A percentile compares a stretch with the other conserved stretches of the same genome.
Evolutionary conservation across 2,113 vertebrate species (phyloP).

Genomic region (Electrona antarctica): DNA sequence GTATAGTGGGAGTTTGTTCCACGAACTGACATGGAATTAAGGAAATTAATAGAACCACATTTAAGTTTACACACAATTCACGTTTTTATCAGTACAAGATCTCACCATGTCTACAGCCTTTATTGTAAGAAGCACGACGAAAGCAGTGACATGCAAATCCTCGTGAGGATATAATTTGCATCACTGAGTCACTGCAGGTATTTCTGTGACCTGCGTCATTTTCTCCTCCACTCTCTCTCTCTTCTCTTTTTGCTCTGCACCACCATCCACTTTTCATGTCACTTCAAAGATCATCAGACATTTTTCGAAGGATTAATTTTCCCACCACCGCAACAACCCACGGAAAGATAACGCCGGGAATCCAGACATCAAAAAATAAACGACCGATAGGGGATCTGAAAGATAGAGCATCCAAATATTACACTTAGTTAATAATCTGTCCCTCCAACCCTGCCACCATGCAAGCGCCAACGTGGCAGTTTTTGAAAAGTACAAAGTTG

Average conservation of each 20-base stretch:
- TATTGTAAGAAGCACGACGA: too few relatives aligned
- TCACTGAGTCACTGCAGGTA: too few relatives aligned
- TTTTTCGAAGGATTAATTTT: conserved; percentile 32
- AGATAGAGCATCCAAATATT: conserved; percentile 3
- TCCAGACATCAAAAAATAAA: conserved; percentile 37
- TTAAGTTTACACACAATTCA: too few relatives aligned
- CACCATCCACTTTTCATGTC: conserved; percentile 7
- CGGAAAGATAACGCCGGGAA: conserved; percentile 10
- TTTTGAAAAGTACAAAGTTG: conserved; percentile 6
- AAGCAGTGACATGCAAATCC: too few relatives aligned
- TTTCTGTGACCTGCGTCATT: background rate
- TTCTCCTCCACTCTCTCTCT: background rate
- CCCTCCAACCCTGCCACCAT: background rate
- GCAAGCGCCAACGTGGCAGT: background rate
- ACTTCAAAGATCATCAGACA: conserved; percentile 30
- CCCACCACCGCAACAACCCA: conserved; percentile 19
- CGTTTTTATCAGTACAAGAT: too few relatives aligned
- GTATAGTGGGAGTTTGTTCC: too few relatives aligned
- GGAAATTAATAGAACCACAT: too few relatives aligned
- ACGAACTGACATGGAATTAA: too few relatives aligned
- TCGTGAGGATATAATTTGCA: too few relatives aligned
- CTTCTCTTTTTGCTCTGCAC: background rate
- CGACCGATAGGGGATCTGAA: conserved; percentile 3
- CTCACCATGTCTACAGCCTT: too few relatives aligned
- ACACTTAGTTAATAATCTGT: background rate